Evolutionary conservation across 2,113 vertebrate species (phyloP).

Genomic region (Hiodon alosoides): DNA sequence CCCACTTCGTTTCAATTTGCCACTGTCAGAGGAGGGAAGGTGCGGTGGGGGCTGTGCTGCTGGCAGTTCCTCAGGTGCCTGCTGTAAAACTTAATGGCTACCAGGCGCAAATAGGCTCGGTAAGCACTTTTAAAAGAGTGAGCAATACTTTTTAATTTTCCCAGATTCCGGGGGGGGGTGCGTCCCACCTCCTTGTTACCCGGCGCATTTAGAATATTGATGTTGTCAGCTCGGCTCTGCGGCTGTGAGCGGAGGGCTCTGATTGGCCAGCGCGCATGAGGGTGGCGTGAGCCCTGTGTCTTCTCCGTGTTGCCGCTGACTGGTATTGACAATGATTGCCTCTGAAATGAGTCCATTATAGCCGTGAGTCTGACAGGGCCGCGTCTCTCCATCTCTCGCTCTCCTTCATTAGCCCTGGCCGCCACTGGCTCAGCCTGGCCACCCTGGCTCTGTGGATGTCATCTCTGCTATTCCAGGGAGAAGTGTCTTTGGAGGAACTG

Average conservation of each 20-base stretch:
- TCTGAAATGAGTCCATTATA: constrained; percentile 83
- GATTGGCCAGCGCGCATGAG: constrained; percentile 69
- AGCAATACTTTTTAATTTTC: constrained; percentile 74
- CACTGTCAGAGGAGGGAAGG: constrained; percentile 72
- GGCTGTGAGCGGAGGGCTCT: constrained; percentile 73
- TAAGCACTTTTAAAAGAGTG: constrained; percentile 77
- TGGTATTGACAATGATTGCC: constrained; percentile 90
- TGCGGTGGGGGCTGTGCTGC: constrained; percentile 67
- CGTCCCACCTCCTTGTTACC: constrained; percentile 31
- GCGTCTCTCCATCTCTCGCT: constrained; percentile 15
- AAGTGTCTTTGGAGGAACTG: too few species aligned
- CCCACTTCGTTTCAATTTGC: constrained; percentile 83
- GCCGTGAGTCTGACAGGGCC: constrained; percentile 70
- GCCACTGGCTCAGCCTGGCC: too few species aligned
- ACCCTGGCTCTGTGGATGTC: too few species aligned
- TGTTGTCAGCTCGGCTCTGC: constrained; percentile 74
- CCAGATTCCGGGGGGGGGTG: constrained; percentile 61
- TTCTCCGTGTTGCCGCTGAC: constrained; percentile 66
- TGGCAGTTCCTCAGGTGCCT: constrained; percentile 70
- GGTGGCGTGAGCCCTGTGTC: constrained; percentile 63
- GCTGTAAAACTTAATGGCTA: constrained; percentile 75
- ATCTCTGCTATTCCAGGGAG: too few species aligned
- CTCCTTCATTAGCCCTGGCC: constrained; percentile 48
- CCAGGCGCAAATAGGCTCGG: constrained; percentile 66
- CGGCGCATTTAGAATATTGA: constrained; percentile 67